Evolutionary conservation across 2,113 vertebrate species (phyloP).

Genomic region (Paratilapia polleni): DNA sequence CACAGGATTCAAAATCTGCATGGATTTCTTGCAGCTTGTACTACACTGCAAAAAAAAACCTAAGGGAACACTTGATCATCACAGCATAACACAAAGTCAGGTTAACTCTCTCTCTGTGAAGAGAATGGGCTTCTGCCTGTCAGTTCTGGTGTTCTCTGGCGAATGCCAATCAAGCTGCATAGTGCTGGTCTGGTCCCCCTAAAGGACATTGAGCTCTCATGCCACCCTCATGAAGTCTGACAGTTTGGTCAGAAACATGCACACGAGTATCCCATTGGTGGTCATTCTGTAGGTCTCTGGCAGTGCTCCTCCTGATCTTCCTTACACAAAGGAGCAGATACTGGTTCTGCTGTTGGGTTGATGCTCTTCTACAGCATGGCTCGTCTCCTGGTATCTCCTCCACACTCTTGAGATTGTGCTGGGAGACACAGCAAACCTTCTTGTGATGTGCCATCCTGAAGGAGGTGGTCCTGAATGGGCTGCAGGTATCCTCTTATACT

Average conservation of each 20-base stretch:
- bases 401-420: not conserved
- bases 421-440: not conserved
- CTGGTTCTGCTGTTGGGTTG: not conserved
- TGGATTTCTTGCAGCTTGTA: too few species aligned
- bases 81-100: too few species aligned
- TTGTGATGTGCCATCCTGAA: not conserved
- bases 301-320: not conserved
- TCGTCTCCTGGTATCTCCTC: not conserved
- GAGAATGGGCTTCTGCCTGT: too few species aligned
- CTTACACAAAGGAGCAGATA: not conserved
- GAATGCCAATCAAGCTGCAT: not conserved
- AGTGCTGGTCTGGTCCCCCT: not conserved
- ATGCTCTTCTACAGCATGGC: not conserved
- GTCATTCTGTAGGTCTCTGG: not conserved
- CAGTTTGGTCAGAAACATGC: not conserved
- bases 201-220: not conserved
- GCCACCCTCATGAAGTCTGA: not conserved
- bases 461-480: not conserved
- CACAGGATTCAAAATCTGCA: too few species aligned
- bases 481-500: not conserved
- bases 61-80: too few species aligned
- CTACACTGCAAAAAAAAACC: too few species aligned
- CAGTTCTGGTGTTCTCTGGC: not conserved
- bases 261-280: not conserved
- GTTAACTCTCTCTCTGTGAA: too few species aligned